A percentile compares a stretch with the other conserved stretches of the same genome.
Evolutionary conservation across 2,797 vertebrate genomes (phyloP).

Genomic region (Hozukius guyotensis): DNA sequence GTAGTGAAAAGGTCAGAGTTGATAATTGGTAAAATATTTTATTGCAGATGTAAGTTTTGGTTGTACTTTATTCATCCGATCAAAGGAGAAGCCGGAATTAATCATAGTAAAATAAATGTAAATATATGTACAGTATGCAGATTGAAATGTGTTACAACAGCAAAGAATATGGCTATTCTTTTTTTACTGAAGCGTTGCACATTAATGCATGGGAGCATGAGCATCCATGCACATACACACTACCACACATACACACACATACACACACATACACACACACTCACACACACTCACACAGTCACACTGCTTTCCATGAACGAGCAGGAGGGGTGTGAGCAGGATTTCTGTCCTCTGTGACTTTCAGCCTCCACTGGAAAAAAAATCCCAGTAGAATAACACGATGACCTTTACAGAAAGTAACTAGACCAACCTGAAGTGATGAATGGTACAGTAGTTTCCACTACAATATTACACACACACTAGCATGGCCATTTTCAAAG

Average conservation of each 20-base stretch:
- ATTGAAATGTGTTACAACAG: background rate
- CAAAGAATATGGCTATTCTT: background rate
- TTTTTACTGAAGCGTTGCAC: background rate
- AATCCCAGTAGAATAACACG: background rate
- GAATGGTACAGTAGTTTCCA: background rate
- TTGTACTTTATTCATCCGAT: background rate
- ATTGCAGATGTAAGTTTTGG: background rate
- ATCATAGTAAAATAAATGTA: background rate
- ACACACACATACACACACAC: background rate
- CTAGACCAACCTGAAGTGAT: constrained; percentile 23
- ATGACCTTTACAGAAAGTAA: constrained; percentile 24
- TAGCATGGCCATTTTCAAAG: no score
- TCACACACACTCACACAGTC: background rate
- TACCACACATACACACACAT: background rate
- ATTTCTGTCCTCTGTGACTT: constrained; percentile 25
- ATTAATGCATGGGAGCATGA: background rate
- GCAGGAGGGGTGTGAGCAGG: background rate
- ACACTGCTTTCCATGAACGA: background rate
- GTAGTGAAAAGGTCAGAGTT: background rate
- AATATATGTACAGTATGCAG: background rate
- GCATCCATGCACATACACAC: background rate
- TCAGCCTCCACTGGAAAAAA: background rate
- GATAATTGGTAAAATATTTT: background rate
- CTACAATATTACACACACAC: background rate
- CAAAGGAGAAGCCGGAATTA: background rate